Conservation (phyloP, 1,140 invertebrate genomes). For the Grapholita molesta region DNA sequence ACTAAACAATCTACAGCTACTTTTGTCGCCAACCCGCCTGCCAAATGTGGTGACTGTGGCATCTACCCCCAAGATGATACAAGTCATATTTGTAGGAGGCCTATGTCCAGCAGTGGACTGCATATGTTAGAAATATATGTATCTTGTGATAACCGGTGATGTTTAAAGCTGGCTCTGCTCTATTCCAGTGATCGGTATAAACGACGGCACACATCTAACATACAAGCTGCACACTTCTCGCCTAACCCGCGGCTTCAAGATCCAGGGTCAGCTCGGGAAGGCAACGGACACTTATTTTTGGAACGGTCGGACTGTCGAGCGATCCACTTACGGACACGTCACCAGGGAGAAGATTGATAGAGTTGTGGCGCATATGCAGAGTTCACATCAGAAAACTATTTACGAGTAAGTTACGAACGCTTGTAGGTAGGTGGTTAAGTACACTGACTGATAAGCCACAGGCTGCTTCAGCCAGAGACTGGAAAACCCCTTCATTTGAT, state of each 20-base stretch:
- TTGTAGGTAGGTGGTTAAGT: no score
- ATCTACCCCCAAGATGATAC: no score
- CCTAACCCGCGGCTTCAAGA: constrained; percentile 84
- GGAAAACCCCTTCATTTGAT: no score
- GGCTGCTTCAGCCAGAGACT: no score
- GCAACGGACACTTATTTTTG: constrained; percentile 87
- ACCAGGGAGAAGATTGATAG: constrained; percentile 82
- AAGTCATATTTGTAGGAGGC: no score
- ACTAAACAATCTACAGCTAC: no score
- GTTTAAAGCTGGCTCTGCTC: constrained; percentile 21
- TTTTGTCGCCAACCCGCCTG: no score
- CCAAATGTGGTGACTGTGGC: no score
- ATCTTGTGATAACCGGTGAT: no score
- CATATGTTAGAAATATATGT: no score
- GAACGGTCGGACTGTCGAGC: constrained; percentile 85
- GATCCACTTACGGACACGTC: constrained; percentile 85
- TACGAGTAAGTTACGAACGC: constrained; percentile 84
- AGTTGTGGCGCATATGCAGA: constrained; percentile 86
- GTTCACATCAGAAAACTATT: constrained; percentile 89
- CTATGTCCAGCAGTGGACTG: no score
- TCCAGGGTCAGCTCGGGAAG: constrained; percentile 88
- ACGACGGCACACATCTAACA: constrained; percentile 79
- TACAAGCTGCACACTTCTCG: constrained; percentile 78
- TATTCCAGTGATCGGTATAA: constrained; percentile 84
- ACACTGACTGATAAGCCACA: no score